Conservation (phyloP, 2,113 vertebrate genomes). For the Cisticola juncidis region DNA sequence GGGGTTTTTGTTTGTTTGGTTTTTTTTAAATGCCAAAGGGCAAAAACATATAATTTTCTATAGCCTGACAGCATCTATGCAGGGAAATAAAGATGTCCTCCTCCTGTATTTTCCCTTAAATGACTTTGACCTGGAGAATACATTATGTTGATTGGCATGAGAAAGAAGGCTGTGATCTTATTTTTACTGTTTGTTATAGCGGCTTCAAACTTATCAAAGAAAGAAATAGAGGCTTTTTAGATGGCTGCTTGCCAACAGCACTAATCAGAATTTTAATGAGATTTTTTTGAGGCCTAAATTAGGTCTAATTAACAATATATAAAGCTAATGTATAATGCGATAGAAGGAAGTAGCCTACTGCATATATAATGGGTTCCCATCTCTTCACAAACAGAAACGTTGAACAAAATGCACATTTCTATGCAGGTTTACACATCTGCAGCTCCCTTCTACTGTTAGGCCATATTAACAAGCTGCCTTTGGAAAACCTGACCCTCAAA, state of each 20-base stretch:
- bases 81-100: background rate
- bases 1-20: background rate
- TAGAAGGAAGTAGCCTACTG: constrained; percentile 7
- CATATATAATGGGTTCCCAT: background rate
- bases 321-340: constrained; percentile 59
- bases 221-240: constrained; percentile 34
- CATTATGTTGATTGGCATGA: constrained; percentile 30
- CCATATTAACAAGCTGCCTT: constrained; percentile 15
- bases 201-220: constrained; percentile 59
- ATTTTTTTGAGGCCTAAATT: constrained; percentile 65
- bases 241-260: constrained; percentile 62
- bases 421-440: background rate
- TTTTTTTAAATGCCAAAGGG: background rate
- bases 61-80: background rate
- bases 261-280: constrained; percentile 74
- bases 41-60: background rate
- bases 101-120: constrained; percentile 11
- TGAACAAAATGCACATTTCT: constrained; percentile 39
- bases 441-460: background rate
- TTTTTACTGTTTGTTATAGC: constrained; percentile 59
- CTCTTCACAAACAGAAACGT: constrained; percentile 47
- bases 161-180: constrained; percentile 26
- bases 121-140: constrained; percentile 37
- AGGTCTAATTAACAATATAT: constrained; percentile 69
- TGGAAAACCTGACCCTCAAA: background rate